Percentiles rank a stretch among this genome's conserved stretches.
Evolutionary conservation across 2,888 invertebrate genomes (phyloP).

Genomic region (Acanthosepion esculentum): DNA sequence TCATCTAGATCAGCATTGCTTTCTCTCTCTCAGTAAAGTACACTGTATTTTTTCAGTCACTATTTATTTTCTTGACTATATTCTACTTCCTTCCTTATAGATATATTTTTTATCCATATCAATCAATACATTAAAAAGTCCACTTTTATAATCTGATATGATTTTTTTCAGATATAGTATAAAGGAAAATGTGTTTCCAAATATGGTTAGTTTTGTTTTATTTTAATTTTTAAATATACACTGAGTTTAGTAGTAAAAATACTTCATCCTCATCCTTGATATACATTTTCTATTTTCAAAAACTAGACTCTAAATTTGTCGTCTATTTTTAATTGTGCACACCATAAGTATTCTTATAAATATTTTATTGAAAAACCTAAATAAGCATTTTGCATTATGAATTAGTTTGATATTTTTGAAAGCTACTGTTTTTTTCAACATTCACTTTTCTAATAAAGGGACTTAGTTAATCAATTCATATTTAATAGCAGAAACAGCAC

Average conservation of each 20-base stretch:
- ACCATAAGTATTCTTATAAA: too few relatives aligned
- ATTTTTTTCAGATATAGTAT: neutral
- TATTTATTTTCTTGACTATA: neutral
- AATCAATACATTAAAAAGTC: neutral
- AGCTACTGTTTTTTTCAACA: too few relatives aligned
- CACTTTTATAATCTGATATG: neutral
- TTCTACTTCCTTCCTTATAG: neutral
- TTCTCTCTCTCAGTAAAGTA: neutral
- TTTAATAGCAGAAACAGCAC: too few relatives aligned
- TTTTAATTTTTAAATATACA: neutral
- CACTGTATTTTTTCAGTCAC: neutral
- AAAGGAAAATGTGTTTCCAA: neutral
- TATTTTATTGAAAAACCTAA: too few relatives aligned
- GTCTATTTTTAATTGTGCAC: too few relatives aligned
- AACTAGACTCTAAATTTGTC: neutral
- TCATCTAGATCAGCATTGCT: neutral
- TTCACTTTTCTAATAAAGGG: too few relatives aligned
- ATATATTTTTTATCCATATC: constrained; percentile 11
- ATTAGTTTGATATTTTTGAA: too few relatives aligned
- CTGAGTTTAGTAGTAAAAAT: neutral
- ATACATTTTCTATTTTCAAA: constrained; percentile 11
- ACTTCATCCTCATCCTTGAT: neutral
- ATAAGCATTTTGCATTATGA: too few relatives aligned
- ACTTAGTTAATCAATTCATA: too few relatives aligned
- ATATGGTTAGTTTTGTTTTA: neutral